Conservation (phyloP, 2,888 invertebrate species). For the Germaria angustata region DNA sequence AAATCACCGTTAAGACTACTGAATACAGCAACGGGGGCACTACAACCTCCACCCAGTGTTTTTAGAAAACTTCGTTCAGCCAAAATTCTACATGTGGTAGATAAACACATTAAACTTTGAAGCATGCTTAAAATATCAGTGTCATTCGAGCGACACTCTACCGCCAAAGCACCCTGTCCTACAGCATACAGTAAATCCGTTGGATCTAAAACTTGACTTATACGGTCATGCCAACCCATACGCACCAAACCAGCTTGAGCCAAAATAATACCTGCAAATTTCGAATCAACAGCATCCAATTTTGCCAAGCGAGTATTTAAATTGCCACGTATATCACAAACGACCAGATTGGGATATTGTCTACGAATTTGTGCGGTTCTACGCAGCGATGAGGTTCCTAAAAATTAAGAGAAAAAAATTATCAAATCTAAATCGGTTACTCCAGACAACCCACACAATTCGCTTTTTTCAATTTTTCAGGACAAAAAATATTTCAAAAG, state of each 20-base stretch:
- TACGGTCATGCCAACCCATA: conserved; percentile 92
- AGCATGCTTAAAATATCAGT: conserved; percentile 84
- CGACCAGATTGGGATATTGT: conserved; percentile 88
- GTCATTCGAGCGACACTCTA: conserved; percentile 92
- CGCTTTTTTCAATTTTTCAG: too few relatives aligned
- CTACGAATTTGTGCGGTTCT: conserved; percentile 93
- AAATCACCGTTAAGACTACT: conserved; percentile 82
- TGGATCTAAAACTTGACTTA: conserved; percentile 89
- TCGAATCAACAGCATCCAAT: conserved; percentile 82
- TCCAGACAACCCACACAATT: not conserved
- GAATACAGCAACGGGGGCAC: conserved; percentile 94
- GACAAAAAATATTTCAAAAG: too few relatives aligned
- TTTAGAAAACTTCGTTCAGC: conserved; percentile 94
- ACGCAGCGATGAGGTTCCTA: conserved; percentile 94
- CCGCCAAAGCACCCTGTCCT: conserved; percentile 96
- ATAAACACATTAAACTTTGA: conserved; percentile 87
- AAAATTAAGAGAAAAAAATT: conserved; percentile 1
- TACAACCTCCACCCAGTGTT: conserved; percentile 94
- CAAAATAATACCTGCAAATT: conserved; percentile 89
- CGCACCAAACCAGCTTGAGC: conserved; percentile 93
- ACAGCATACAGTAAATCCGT: conserved; percentile 94
- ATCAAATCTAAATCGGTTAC: not conserved
- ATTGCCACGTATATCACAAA: conserved; percentile 94
- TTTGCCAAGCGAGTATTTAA: conserved; percentile 95
- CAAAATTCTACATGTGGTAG: conserved; percentile 89